These are phyloP conservation scores for Acanthoscelides obtectus DNA, from an alignment of 2,888 invertebrate species.

Conservation along the genomic window DNA sequence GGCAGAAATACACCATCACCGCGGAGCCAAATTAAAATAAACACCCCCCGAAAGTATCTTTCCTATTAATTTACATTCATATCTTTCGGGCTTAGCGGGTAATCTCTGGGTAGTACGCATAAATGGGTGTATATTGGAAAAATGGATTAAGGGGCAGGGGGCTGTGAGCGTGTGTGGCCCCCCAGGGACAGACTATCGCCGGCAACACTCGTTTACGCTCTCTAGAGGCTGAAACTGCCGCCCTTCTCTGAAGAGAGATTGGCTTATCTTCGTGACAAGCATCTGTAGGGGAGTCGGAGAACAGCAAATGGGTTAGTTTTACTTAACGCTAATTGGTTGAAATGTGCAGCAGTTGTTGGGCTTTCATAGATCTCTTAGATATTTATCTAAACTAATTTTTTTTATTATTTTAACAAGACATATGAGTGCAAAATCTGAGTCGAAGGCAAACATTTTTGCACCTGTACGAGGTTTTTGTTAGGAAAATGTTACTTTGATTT, in stretches of 20 bases:
- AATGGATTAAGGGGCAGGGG: conserved; percentile 41
- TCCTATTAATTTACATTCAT: not conserved
- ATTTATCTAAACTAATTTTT: too few relatives aligned
- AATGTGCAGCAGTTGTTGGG: too few relatives aligned
- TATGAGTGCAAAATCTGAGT: too few relatives aligned
- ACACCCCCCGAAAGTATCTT: not conserved
- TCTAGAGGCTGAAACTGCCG: conserved; percentile 28
- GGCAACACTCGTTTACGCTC: conserved; percentile 39
- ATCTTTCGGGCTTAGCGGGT: not conserved
- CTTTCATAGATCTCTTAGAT: too few relatives aligned
- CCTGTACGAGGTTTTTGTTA: too few relatives aligned
- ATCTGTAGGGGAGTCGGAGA: not conserved
- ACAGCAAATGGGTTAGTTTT: not conserved
- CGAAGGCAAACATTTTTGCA: too few relatives aligned
- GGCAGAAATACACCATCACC: not conserved
- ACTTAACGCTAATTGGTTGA: not conserved
- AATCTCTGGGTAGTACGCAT: conserved; percentile 39
- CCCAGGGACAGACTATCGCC: conserved; percentile 44
- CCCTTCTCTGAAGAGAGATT: conserved; percentile 13
- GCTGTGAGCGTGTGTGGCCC: conserved; percentile 30
- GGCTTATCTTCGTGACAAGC: not conserved
- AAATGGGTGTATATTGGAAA: conserved; percentile 47
- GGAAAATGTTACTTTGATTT: too few relatives aligned
- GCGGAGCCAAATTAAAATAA: not conserved
- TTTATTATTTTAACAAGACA: too few relatives aligned